Conservation (phyloP, 1,140 invertebrate species). For the Bombus pyrosoma region DNA sequence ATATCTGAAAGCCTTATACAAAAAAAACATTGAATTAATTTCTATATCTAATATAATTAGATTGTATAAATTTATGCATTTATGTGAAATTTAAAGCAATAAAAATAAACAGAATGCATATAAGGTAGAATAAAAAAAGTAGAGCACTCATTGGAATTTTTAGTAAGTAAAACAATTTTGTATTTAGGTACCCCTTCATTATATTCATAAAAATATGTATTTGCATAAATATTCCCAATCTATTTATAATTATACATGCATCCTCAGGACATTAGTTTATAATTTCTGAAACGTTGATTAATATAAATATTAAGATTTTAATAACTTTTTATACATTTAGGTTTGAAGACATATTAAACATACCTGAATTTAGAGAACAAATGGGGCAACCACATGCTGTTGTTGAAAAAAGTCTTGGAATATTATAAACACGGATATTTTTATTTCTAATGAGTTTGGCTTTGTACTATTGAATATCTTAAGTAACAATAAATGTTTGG, state of each 20-base stretch:
- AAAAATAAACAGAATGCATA: no score
- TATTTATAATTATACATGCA: background rate
- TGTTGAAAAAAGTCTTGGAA: conserved; percentile 88
- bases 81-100: no score
- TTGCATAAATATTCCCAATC: background rate
- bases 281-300: conserved; percentile 1
- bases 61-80: no score
- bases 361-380: conserved; percentile 88
- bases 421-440: conserved; percentile 83
- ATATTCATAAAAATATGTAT: no score
- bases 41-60: no score
- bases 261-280: background rate
- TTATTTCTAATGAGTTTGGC: conserved; percentile 9
- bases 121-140: no score
- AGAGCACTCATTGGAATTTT: no score
- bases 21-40: background rate
- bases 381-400: conserved; percentile 91
- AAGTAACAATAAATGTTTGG: conserved; percentile 31
- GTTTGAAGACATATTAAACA: conserved; percentile 92
- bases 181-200: no score
- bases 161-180: no score
- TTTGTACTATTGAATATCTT: conserved; percentile 16
- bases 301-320: background rate
- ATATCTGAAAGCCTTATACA: no score
- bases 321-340: conserved; percentile 66